These are phyloP conservation scores for Heterotilapia buettikoferi DNA, from an alignment of 2,113 vertebrate genomes.

Conservation along the genomic window DNA sequence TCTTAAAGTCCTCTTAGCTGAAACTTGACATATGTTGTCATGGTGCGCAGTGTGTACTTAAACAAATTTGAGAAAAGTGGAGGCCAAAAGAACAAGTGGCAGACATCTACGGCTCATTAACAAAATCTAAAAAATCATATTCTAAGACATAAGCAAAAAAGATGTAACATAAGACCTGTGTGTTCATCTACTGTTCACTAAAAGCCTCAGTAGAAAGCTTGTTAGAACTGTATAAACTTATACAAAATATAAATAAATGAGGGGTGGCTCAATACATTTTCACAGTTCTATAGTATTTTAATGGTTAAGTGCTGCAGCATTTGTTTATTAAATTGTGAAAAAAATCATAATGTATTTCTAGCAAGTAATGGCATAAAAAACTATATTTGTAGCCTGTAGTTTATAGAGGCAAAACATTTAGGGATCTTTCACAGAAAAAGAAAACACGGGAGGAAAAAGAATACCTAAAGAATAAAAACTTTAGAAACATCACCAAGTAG, in stretches of 20 bases:
- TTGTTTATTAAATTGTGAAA: background rate
- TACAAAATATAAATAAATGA: background rate
- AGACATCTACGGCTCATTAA: background rate
- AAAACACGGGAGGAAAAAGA: rapidly evolving
- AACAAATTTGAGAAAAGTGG: background rate
- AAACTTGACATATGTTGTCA: background rate
- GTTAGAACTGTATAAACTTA: background rate
- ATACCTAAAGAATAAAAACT: background rate
- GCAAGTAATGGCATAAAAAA: background rate
- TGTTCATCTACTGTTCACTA: background rate
- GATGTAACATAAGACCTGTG: background rate
- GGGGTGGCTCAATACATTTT: background rate
- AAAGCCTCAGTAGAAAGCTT: background rate
- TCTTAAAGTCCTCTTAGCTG: background rate
- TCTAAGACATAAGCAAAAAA: background rate
- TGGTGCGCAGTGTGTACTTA: background rate
- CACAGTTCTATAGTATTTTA: background rate
- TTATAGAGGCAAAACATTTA: background rate
- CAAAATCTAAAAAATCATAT: background rate
- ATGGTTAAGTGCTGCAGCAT: background rate
- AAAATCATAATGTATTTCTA: background rate
- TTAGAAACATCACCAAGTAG: background rate
- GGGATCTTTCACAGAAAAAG: background rate
- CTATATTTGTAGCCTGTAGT: background rate
- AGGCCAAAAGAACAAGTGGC: background rate